Evolutionary conservation across 2,113 vertebrate genomes (phyloP), one percentile per base, ranked within the genome.

Genomic region (Aphelocoma coerulescens): DNA sequence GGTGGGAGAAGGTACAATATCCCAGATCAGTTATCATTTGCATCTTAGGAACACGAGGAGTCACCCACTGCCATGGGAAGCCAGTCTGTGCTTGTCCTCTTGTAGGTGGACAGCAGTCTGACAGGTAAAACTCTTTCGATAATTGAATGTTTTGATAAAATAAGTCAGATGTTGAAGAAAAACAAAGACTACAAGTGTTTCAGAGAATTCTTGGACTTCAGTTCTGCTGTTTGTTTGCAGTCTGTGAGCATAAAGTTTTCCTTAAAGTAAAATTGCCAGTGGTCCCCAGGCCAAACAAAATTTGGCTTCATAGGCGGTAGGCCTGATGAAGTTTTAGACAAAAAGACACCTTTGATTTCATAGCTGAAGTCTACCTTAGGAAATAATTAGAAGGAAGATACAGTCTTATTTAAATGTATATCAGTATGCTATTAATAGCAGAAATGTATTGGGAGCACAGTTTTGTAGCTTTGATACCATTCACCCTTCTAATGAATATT

Each of bases 1-100:
- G 8, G 4, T 28, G 21, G n/a, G 43, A 86, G 33, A 43, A 72
- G n/a, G 30, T 67, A 7, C 0, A 0, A 9, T 57, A 13, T 85
- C 26, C 15, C 17, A 21, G n/a, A 6, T 41, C 33, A 57, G 33
- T 26, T 51, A 15, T 14, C 0, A 0, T 66, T 51, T 61, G 19
- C 33, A 14, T n/a, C 57, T 33, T 48, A 14, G 35, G 28, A n/a
- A 4, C 3, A 6, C 5, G 2, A 10, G 7, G 14, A 86, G 67
- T 23, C 32, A 43, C 0, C 2, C 3, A 15, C 3, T 76, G 30
- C 63, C 27, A 19, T 4, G 3, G 58, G 37, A 76, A 55, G 30
- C 12, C 14, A 6, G 22, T 24, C 61, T 78, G 44, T 7, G 3
- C 63, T 81, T 24, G 9, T 68, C 27, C 27, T 35, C 26, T 4